Conservation (phyloP, 1,140 invertebrate species). For the Limonius californicus region DNA sequence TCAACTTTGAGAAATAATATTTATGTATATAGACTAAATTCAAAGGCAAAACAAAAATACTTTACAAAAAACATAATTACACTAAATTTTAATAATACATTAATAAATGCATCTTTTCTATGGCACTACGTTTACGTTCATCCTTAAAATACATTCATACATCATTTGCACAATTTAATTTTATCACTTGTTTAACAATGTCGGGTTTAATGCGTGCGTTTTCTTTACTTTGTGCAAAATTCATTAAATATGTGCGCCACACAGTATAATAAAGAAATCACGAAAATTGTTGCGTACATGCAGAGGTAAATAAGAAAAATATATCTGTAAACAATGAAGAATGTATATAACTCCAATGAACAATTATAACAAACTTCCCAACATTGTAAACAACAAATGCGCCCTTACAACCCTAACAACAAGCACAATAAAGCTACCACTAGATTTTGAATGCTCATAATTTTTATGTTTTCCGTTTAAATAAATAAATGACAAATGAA, state of each 20-base stretch:
- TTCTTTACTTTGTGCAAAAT: not conserved
- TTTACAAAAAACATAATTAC: conserved; percentile 8
- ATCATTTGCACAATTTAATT: conserved; percentile 19
- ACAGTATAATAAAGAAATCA: not conserved
- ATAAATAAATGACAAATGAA: conserved; percentile 17
- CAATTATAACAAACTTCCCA: not conserved
- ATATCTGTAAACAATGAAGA: not conserved
- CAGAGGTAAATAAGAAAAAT: not conserved
- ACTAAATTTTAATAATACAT: conserved; percentile 23
- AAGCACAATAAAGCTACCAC: conserved; percentile 17
- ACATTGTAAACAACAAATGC: conserved; percentile 15
- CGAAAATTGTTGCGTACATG: not conserved
- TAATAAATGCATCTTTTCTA: conserved; percentile 27
- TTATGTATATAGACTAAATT: not conserved
- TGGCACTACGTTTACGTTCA: conserved; percentile 22
- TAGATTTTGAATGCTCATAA: conserved; percentile 5
- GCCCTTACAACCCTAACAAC: conserved; percentile 7
- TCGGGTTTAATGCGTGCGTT: not conserved
- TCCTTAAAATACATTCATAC: conserved; percentile 18
- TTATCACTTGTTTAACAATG: conserved; percentile 13
- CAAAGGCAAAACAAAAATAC: not conserved
- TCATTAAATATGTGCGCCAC: not conserved
- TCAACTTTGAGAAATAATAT: not conserved
- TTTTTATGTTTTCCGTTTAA: conserved; percentile 8
- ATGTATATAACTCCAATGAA: not conserved